Conservation (phyloP, 2,113 vertebrate genomes). For the Myotis brandtii region DNA sequence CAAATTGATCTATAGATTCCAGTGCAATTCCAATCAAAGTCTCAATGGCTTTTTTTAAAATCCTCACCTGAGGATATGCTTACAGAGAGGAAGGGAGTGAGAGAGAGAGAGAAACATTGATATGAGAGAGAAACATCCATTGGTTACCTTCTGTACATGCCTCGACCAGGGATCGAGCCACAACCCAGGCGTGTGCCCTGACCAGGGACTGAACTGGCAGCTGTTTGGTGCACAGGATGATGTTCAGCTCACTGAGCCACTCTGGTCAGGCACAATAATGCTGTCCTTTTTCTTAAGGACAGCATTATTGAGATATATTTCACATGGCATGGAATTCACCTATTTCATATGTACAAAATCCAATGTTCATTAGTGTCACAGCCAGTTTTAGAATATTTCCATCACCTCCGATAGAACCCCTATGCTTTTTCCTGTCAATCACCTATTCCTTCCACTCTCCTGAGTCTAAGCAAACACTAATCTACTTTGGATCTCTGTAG, state of each 20-base stretch:
- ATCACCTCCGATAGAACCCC: not conserved
- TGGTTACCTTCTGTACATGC: not conserved
- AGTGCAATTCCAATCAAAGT: not conserved
- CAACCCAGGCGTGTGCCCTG: not conserved
- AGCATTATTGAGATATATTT: not conserved
- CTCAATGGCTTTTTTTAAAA: not conserved
- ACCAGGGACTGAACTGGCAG: no score
- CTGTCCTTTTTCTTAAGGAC: conserved; percentile 37
- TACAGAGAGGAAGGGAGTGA: not conserved
- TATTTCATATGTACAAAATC: not conserved
- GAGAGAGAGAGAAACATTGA: not conserved
- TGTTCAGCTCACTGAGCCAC: not conserved
- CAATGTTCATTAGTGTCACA: not conserved
- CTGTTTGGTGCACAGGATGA: no score
- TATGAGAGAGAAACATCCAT: not conserved
- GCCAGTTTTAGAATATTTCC: not conserved
- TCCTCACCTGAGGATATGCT: not conserved
- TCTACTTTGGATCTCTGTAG: not conserved
- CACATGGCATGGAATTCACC: not conserved
- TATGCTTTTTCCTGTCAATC: not conserved
- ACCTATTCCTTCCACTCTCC: not conserved
- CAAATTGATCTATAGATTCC: not conserved
- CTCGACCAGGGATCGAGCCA: not conserved
- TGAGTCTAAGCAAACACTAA: not conserved
- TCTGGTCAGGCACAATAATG: no score